Base-by-base conservation (phyloP, 2,797 vertebrate genomes). In the Odontamblyopus lacepedii region DNA sequence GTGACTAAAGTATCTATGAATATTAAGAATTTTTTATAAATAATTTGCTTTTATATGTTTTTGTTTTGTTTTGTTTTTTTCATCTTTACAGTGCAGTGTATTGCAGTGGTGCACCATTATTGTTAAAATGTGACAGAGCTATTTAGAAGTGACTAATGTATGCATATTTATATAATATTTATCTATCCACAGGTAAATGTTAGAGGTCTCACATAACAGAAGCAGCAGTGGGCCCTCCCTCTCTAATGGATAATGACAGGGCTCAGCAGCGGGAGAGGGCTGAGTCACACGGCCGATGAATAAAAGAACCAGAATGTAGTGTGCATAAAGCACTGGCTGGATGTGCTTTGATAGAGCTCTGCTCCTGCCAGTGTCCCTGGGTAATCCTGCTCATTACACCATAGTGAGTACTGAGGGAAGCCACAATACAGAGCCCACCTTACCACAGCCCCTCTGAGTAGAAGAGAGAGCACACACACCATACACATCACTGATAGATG, bases 221-320 rank as follows among this genome's bases (percentile, higher is more conserved):
- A 62, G 78, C 59, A 67, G 77, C 83, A 66, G 81, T 89, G 76
- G 87, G 86, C 63, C 74, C 82, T 85, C 84, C 83, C 63, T 30
- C 73, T 87, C 81, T 89, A 87, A 88, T 89, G 86, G 85, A 87
- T 91, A 89, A 91, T 89, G 88, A 89, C 87, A 87, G 85, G 80
- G 79, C 80, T 83, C 86, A 87, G 91, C 87, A 85, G 86, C 81
- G 71, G 80, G 89, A 88, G 89, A 91, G 88, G 89, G 86, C 88
- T 88, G 88, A 90, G 90, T 91, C 87, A 88, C 55, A 26, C 82
- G 78, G 81, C 81, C 81, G 61, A 88, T 88, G 90, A 92, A 92
- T 92, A 89, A 90, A 92, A 91, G 85, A 90, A 84, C 59, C 64
- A 85, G 76, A 53, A 65, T 27, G 85, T 86, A 78, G 82, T 88